These are phyloP conservation scores for Corvus cornix DNA, from an alignment of 2,113 vertebrate species.

Conservation along the genomic window DNA sequence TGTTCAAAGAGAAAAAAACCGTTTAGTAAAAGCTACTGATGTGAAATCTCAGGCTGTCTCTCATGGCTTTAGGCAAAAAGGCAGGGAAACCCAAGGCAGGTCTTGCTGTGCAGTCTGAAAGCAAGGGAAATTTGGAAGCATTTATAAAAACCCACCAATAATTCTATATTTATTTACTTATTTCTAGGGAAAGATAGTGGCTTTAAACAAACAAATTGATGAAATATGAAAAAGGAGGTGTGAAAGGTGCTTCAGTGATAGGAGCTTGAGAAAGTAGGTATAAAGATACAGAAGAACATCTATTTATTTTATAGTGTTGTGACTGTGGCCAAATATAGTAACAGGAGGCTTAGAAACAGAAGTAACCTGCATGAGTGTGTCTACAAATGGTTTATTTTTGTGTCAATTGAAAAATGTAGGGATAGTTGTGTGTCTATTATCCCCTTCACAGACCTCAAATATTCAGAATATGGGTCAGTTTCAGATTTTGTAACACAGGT, in stretches of 20 bases:
- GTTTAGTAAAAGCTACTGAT: background rate
- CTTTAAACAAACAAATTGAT: background rate
- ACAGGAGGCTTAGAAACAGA: slow-evolving; percentile 20
- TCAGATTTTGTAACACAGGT: slow-evolving; percentile 22
- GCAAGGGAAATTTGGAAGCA: background rate
- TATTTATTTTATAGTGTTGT: slow-evolving; percentile 47
- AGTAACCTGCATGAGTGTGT: slow-evolving; percentile 8
- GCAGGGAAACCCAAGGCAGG: background rate
- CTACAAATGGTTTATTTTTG: slow-evolving; percentile 40
- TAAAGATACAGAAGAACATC: slow-evolving; percentile 48
- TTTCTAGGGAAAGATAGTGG: background rate
- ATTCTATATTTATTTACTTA: background rate
- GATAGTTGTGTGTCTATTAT: slow-evolving; percentile 20
- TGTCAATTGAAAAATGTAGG: slow-evolving; percentile 47
- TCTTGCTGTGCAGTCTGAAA: background rate
- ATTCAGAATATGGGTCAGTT: slow-evolving; percentile 33
- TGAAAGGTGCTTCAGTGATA: background rate
- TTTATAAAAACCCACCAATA: background rate
- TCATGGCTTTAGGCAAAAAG: background rate
- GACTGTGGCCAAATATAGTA: slow-evolving; percentile 50
- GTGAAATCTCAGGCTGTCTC: background rate
- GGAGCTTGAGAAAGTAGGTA: slow-evolving; percentile 46
- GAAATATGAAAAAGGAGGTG: background rate
- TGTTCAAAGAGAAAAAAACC: background rate
- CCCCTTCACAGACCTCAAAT: slow-evolving; percentile 30